These are phyloP conservation scores for Manduca sexta DNA, from an alignment of 1,140 invertebrate genomes.

Conservation along the genomic window DNA sequence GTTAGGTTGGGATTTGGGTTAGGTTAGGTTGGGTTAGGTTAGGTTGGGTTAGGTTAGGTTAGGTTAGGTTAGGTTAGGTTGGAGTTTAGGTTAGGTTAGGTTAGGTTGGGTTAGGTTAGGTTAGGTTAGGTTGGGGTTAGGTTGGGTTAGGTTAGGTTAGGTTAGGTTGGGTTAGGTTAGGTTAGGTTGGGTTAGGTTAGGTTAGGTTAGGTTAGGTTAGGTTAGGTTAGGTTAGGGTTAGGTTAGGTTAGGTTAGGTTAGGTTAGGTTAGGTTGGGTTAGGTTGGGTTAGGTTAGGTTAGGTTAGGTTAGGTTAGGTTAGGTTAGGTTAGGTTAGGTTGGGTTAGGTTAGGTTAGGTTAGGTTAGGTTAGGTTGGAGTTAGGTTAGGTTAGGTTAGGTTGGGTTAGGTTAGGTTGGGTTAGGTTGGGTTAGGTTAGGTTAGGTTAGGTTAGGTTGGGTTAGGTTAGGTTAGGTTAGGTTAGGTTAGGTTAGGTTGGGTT, in stretches of 20 bases:
- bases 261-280: background rate
- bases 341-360: background rate
- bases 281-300: background rate
- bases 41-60: background rate
- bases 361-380: constrained; percentile 1
- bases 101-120: constrained; percentile 1
- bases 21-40: background rate
- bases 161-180: constrained; percentile 1
- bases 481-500: background rate
- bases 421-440: constrained; percentile 1
- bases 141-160: constrained; percentile 1
- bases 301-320: constrained; percentile 1
- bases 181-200: background rate
- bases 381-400: constrained; percentile 1
- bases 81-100: background rate
- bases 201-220: constrained; percentile 1
- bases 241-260: constrained; percentile 1
- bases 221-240: constrained; percentile 1
- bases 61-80: constrained; percentile 1
- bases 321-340: background rate
- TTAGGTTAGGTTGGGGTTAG: constrained; percentile 1
- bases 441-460: background rate
- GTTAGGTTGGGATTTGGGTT: background rate
- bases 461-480: constrained; percentile 1
- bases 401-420: background rate